Percentiles rank a stretch among this genome's conserved stretches.
phyloP scores from a whole-genome alignment of 1,140 invertebrate genomes.

The Danaus plexippus region DNA sequence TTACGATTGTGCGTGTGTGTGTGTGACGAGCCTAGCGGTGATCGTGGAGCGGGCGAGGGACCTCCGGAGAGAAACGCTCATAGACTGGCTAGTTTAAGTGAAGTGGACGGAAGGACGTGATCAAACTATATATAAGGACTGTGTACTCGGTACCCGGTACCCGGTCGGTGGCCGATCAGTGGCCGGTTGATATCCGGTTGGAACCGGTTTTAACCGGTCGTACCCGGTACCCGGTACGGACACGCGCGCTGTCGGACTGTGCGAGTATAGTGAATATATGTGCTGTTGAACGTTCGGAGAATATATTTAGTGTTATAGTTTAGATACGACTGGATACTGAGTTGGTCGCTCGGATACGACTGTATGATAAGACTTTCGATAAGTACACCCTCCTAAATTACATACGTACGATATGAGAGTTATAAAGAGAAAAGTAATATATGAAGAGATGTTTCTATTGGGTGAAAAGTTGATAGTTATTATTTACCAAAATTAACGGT shows the following conservation, averaged over 20 bases:
- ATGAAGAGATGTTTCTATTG: conserved; percentile 67
- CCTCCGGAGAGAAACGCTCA: conserved; percentile 60
- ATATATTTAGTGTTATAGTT: conserved; percentile 68
- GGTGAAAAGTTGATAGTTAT: conserved; percentile 59
- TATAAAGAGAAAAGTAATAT: conserved; percentile 62
- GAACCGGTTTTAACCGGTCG: too few species aligned
- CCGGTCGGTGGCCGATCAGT: conserved; percentile 49
- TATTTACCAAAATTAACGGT: conserved; percentile 65
- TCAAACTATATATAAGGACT: conserved; percentile 46
- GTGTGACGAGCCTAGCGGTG: conserved; percentile 6
- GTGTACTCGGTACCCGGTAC: conserved; percentile 21
- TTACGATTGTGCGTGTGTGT: conserved; percentile 4
- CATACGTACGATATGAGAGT: conserved; percentile 59
- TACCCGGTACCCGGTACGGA: too few species aligned
- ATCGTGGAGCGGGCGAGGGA: conserved; percentile 10
- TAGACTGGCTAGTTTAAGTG: conserved; percentile 70
- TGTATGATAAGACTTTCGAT: conserved; percentile 49
- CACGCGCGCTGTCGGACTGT: conserved; percentile 14
- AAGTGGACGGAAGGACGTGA: conserved; percentile 58
- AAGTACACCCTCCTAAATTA: conserved; percentile 59
- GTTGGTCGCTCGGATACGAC: conserved; percentile 61
- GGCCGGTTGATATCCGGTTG: conserved; percentile 9
- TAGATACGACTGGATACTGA: conserved; percentile 54
- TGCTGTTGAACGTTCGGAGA: conserved; percentile 70
- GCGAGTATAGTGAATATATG: conserved; percentile 69